phyloP scores from a whole-genome alignment of 2,113 vertebrate genomes.

The Collichthys lucidus region DNA sequence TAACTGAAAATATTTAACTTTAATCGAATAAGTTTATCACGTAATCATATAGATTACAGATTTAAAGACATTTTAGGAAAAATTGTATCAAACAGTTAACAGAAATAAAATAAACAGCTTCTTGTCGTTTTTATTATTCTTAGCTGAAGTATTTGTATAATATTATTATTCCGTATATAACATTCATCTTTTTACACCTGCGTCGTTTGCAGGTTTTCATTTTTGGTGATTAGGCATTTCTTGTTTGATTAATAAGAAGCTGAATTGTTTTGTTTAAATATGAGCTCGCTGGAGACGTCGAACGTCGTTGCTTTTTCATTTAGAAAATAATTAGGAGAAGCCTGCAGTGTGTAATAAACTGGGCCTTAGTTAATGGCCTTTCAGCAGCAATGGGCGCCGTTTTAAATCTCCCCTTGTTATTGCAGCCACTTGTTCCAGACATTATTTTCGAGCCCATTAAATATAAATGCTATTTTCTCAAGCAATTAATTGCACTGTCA shows the following conservation, averaged over 20 bases:
- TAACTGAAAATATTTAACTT: neutral
- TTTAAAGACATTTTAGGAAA: neutral
- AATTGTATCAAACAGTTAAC: neutral
- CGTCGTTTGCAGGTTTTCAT: neutral
- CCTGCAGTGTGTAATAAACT: constrained; percentile 35
- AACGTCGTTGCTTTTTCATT: constrained; percentile 25
- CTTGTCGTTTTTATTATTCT: neutral
- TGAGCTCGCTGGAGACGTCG: constrained; percentile 4
- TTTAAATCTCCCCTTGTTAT: constrained; percentile 40
- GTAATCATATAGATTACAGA: too few relatives aligned
- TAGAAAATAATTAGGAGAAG: constrained; percentile 39
- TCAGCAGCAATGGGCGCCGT: constrained; percentile 32
- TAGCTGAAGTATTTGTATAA: neutral
- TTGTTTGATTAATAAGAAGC: neutral
- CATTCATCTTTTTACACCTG: neutral
- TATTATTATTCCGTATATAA: neutral
- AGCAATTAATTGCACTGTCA: constrained; percentile 29
- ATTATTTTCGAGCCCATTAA: constrained; percentile 40
- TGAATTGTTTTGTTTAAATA: neutral
- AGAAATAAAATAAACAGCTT: neutral
- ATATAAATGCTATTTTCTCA: constrained; percentile 28
- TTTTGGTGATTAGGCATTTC: neutral
- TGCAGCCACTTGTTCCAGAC: constrained; percentile 42
- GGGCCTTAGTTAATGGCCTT: constrained; percentile 48
- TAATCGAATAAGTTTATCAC: neutral